Base-by-base conservation (phyloP, 2,113 vertebrate genomes). In the Mionectes macconnelli region DNA sequence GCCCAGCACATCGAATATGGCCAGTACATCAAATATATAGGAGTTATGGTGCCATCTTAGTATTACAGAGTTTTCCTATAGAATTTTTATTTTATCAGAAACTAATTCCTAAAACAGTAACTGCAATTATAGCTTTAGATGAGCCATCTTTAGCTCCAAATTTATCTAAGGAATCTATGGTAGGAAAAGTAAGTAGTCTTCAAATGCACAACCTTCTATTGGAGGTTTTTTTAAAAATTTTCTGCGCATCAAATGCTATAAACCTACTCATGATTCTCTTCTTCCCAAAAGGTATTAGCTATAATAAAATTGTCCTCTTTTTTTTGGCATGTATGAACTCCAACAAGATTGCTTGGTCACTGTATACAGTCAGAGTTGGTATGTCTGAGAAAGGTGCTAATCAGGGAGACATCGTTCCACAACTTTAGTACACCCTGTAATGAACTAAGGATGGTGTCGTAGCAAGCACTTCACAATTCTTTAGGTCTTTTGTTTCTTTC, bases 381-480 rank as follows among this genome's bases (percentile, higher is more conserved):
- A 1, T 74, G 35, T 62, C n/a, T 78, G 64, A 69, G 45, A 59
- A 39, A 23, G 14, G 33, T 66, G 50, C 2, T 84, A 39, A 31
- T 3, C 1, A 3, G 10, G 8, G 31, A 72, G 13, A 50, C 5
- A 6, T 14, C 0, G 0, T 37, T 85, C 8, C 35, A 44, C 9
- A 83, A 14, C 8, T 52, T 76, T 28, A 85, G 21, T 19, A 27
- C 47, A 45, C 14, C 28, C 31, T 31, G 5, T 23, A 78, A 27
- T 7, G 10, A 64, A 24, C 3, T 60, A 39, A 64, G 45, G 8
- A 7, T 64, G 17, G 10, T 64, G 24, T 17, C 2, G 0, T 1
- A 55, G 14, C 31, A 66, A 59, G 16, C 19, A 17, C 35, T 83
- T 83, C 30, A 60, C 0, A 5, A 76, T 21, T 60, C 35, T 28